Evolutionary conservation across 2,113 vertebrate genomes (phyloP), one percentile per base, ranked within the genome.

Genomic region (Pygoscelis adeliae): DNA sequence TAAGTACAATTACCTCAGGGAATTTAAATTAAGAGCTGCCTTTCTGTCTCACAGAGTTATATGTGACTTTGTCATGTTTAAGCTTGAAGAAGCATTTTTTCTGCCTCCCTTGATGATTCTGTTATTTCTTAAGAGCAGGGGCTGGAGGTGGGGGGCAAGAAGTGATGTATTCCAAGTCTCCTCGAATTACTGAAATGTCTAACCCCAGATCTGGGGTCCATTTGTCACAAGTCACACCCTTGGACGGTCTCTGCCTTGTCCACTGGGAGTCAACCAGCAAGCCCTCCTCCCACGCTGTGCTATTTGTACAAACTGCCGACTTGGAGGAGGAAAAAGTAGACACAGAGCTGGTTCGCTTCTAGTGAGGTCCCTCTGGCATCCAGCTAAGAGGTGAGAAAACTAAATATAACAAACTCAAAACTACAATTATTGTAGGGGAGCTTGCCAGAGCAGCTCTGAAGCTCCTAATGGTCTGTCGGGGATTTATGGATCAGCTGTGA

Each of bases 401-500:
- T 96, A 97, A 96, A 97, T 97, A 97, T 96, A 97, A 94, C 95
- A 77, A 96, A 97, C 94, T 95, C 93, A 91, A 95, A 97, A 97
- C 93, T 96, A 91, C 96, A 96, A 93, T 97, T 97, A 96, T 96
- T 93, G 89, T 77, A 94, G 82, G 79, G 63, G 95, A 95, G 94
- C 87, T 93, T 97, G 96, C 94, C 93, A 96, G 95, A 94, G 93
- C 93, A 1, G 1, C 89, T 96, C 73, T 80, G 94, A 97, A 97
- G 94, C 93, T 96, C 87, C 91, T 97, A 97, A 96, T 97, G 97
- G 94, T 94, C 94, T 96, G 95, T 73, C 30, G 17, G 89, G 96
- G 97, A 97, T 97, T 97, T 97, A 96, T 97, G 94, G 94, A 96
- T 97, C 97, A 97, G 96, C 97, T 97, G 97, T 97, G 97, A 97